A percentile compares a stretch with the other conserved stretches of the same genome.
Conservation (phyloP, 2,113 vertebrate species). For the Tachysurus fulvidraco region DNA sequence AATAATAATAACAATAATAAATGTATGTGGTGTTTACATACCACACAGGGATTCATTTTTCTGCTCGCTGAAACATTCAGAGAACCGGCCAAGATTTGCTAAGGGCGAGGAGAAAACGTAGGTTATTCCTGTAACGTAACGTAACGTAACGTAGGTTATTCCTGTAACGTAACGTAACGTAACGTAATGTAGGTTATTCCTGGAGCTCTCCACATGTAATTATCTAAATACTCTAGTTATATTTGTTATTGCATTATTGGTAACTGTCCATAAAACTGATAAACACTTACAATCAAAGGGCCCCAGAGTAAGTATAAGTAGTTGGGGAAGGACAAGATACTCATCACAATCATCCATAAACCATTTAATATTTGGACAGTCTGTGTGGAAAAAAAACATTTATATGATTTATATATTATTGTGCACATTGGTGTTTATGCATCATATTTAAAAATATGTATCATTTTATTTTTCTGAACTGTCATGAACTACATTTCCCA, state of each 20-base stretch:
- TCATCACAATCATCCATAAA: conserved; percentile 4
- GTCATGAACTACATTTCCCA: no score
- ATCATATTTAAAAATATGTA: background rate
- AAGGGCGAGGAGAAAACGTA: background rate
- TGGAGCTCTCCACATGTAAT: no score
- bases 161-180: no score
- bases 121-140: no score
- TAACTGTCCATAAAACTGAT: background rate
- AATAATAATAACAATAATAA: no score
- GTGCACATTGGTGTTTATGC: background rate
- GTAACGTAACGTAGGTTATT: no score
- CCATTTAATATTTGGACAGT: conserved; percentile 44
- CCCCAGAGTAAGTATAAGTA: conserved; percentile 19
- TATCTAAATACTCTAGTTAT: no score
- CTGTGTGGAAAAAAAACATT: conserved; percentile 15
- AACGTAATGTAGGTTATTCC: no score
- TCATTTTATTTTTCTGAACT: background rate
- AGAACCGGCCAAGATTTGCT: conserved; percentile 46
- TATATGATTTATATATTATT: background rate
- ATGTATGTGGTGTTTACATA: conserved; percentile 7
- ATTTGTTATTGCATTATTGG: background rate
- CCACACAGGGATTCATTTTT: conserved; percentile 19
- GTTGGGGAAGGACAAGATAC: background rate
- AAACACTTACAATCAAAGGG: conserved; percentile 39
- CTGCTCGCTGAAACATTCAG: conserved; percentile 30